Evolutionary conservation across 2,888 invertebrate species (phyloP), one percentile per base, ranked within the genome.

Genomic region (Lydus trimaculatus): DNA sequence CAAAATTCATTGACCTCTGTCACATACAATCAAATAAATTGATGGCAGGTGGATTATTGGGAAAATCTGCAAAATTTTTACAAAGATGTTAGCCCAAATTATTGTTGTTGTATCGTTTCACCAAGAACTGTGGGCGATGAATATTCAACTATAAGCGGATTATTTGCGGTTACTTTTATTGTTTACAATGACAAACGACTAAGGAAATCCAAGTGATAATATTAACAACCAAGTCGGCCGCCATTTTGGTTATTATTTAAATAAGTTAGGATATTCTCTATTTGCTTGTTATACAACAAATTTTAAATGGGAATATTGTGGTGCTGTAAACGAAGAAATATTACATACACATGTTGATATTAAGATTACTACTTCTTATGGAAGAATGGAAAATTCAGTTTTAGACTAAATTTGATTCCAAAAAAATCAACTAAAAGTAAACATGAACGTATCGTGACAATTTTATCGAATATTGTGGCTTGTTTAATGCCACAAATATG

Each of bases 311-410:
- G n/a, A n/a, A n/a, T n/a, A n/a, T n/a, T n/a, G n/a, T n/a, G n/a
- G n/a, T n/a, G n/a, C n/a, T n/a, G n/a, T n/a, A n/a, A 61, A 36
- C 11, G 25, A 63, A 70, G 68, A 70, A 64, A 64, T 66, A 70
- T 66, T 58, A 60, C 64, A 60, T 67, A 64, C 68, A 70, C 68
- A 67, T 70, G 70, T 66, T 70, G 67, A 59, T 67, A 70, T 72
- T 72, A 66, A 65, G 65, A 63, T 65, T 60, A 13, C 15, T 60
- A 13, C 15, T 36, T 13, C 15, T 7, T 5, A 33, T 33, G 33
- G 28, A 4, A 33, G 33, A 33, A 33, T 33, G 28, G 28, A 28
- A 33, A 33, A 33, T 33, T 28, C 28, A 28, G 4, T 28, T 28
- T 28, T 28, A n/a, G n/a, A 43, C 17, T 17, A 6, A n/a, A 17